Base-by-base conservation (phyloP, 2,797 vertebrate genomes). In the Sciaenops ocellatus region DNA sequence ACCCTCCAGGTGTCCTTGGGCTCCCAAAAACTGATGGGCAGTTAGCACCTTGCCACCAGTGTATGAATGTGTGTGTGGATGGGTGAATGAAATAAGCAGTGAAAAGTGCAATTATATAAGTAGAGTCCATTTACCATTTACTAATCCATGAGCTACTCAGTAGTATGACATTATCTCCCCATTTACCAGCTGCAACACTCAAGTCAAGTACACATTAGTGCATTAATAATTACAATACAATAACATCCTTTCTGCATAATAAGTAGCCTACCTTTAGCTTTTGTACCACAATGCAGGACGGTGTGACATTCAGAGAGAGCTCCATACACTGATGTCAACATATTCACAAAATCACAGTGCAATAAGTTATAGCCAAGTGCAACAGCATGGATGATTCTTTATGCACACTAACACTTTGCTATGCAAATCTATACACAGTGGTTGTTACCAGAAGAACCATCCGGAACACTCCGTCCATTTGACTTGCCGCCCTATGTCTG, bases 401-500 rank as follows among this genome's bases (percentile, higher is more conserved):
- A 68, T 83, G 73, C 80, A 83, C 57, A 57, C 48, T 5, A 68
- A 79, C 57, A 64, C 73, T 70, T 73, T 83, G 67, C 85, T 86
- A 73, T 87, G 82, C 80, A 86, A 83, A 60, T 79, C 9, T 6
- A 60, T 73, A 72, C 41, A 61, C 61, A 63, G 30, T n/a, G 11
- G 47, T 46, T 34, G 15, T 61, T 38, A 38, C 34, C 34, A 9
- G 8, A 38, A 8, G 8, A 38, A 38, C 34, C 8, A 38, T 38
- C 34, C 0, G 8, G 8, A 38, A 38, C 34, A 34, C 34, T 34
- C 34, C 34, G 34, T 9, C 34, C 34, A 38, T 38, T 38, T 38
- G 8, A 38, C 34, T 8, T 38, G 34, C 34, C 8, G 34, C 34
- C 34, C 34, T 8, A 38, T 38, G 34, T 38, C 34, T 38, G 8